Percentiles rank a stretch among this genome's conserved stretches.
phyloP scores from a whole-genome alignment of 2,797 vertebrate genomes.

The Clarias platycephalus region DNA sequence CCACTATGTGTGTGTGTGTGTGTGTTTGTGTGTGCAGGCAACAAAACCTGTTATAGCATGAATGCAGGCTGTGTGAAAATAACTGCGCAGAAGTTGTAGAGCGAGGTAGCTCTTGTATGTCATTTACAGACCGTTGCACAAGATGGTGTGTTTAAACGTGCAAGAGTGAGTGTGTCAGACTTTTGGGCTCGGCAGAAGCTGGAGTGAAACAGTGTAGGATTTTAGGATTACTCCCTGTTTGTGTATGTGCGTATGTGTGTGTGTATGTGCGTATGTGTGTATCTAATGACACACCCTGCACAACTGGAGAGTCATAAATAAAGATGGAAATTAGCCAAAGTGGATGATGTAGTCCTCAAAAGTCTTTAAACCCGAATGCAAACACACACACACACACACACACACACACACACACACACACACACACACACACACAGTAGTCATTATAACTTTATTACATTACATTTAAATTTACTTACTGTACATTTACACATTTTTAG shows the following conservation, averaged over 20 bases:
- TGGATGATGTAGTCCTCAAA: not conserved
- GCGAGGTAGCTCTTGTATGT: constrained; percentile 11
- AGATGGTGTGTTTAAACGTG: not conserved
- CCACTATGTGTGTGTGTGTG: not conserved
- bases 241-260: constrained; percentile 4
- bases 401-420: not conserved
- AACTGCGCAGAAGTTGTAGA: not conserved
- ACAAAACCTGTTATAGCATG: constrained; percentile 31
- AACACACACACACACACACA: not conserved
- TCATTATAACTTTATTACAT: not conserved
- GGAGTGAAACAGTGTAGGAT: not conserved
- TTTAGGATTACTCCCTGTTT: constrained; percentile 22
- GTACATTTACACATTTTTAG: not conserved
- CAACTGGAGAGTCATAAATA: constrained; percentile 13
- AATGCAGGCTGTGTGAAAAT: constrained; percentile 5
- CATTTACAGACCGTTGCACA: constrained; percentile 13
- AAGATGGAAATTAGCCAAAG: not conserved
- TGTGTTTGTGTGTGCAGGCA: not conserved
- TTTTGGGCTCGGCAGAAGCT: constrained; percentile 1
- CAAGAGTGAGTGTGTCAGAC: constrained; percentile 9
- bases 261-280: not conserved
- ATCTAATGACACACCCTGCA: constrained; percentile 3
- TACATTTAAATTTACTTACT: not conserved
- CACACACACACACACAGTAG: not conserved
- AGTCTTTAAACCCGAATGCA: not conserved